Evolutionary conservation across 2,113 vertebrate genomes (phyloP).

Genomic region (Bufo gargarizans): DNA sequence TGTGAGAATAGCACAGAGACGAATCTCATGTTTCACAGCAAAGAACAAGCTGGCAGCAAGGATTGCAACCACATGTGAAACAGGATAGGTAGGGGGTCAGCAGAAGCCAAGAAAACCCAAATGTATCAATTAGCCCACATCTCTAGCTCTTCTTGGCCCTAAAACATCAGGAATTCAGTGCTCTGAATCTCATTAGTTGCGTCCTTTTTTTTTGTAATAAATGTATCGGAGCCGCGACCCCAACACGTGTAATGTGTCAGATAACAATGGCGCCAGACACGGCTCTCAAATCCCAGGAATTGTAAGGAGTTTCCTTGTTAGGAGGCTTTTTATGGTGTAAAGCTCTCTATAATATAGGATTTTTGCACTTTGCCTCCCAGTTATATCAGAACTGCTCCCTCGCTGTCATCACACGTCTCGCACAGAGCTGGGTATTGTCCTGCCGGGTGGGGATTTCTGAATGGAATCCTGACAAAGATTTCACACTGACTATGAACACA

Average conservation of each 20-base stretch:
- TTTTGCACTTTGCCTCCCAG: slow-evolving; percentile 52
- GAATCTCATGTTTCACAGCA: slow-evolving; percentile 37
- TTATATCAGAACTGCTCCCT: slow-evolving; percentile 46
- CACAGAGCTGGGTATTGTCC: slow-evolving; percentile 34
- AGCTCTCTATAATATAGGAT: slow-evolving; percentile 42
- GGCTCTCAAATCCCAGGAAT: slow-evolving; percentile 37
- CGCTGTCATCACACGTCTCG: slow-evolving; percentile 43
- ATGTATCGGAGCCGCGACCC: slow-evolving; percentile 38
- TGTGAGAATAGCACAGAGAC: slow-evolving; percentile 16
- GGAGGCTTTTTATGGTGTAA: slow-evolving; percentile 40
- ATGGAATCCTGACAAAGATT: slow-evolving; percentile 34
- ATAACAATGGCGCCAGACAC: slow-evolving; percentile 39
- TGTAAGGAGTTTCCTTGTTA: slow-evolving; percentile 50
- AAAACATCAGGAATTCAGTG: slow-evolving; percentile 43
- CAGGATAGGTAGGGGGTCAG: slow-evolving; percentile 41
- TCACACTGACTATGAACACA: slow-evolving; percentile 35
- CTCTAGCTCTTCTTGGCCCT: slow-evolving; percentile 27
- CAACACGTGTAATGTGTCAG: slow-evolving; percentile 36
- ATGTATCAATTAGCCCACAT: slow-evolving; percentile 58
- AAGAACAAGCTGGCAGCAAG: slow-evolving; percentile 23
- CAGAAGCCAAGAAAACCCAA: slow-evolving; percentile 33
- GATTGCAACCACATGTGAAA: slow-evolving; percentile 47
- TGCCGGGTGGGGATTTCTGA: slow-evolving; percentile 35
- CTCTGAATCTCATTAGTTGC: slow-evolving; percentile 50
- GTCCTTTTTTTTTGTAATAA: slow-evolving; percentile 43